Percentiles rank a stretch among this genome's conserved stretches.
These are phyloP conservation scores for Nineta flava DNA, from an alignment of 2,888 invertebrate genomes.

Conservation along the genomic window DNA sequence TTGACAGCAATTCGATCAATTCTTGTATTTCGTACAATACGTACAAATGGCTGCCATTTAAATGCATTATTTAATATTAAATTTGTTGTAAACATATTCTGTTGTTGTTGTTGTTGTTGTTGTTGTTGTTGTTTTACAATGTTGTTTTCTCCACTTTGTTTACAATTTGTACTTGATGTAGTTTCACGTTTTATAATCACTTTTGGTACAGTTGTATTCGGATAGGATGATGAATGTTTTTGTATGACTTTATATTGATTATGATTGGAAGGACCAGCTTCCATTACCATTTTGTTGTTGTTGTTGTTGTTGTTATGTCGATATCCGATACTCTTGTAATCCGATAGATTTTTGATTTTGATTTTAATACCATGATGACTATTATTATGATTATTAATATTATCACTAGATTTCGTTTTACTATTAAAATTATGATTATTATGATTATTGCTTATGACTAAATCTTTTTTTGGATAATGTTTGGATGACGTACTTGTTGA, in stretches of 20 bases:
- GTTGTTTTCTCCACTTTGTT: too few species aligned
- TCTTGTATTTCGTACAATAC: background rate
- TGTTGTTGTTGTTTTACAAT: too few species aligned
- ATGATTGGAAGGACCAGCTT: too few species aligned
- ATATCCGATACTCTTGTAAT: background rate
- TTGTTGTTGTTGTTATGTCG: too few species aligned
- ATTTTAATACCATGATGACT: background rate
- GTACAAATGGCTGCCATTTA: constrained; percentile 7
- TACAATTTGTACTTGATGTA: background rate
- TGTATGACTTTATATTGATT: background rate
- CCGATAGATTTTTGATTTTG: background rate
- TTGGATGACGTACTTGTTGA: too few species aligned
- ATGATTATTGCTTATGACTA: background rate
- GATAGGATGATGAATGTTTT: background rate
- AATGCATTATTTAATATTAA: constrained; percentile 3
- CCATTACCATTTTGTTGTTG: too few species aligned
- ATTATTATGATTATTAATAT: background rate
- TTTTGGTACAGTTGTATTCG: constrained; percentile 2
- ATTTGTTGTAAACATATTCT: background rate
- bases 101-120: background rate
- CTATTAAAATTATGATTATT: too few species aligned
- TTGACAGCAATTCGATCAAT: constrained; percentile 5
- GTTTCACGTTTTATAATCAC: constrained; percentile 5
- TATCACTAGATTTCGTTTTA: background rate
- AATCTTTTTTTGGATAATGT: too few species aligned